phyloP scores from a whole-genome alignment of 2,113 vertebrate species.

The Manacus vitellinus region DNA sequence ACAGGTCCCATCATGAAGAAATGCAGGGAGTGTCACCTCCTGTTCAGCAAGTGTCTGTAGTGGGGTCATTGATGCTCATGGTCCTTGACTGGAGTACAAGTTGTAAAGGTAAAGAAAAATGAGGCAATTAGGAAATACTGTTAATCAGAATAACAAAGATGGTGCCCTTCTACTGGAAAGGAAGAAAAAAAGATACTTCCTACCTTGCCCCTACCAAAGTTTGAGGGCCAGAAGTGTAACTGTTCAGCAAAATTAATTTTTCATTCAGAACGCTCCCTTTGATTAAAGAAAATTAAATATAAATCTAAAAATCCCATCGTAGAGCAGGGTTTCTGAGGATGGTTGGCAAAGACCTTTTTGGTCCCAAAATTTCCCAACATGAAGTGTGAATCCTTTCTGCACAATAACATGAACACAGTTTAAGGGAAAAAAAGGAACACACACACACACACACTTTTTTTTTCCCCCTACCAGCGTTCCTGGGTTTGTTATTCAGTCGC shows the following conservation, averaged over 20 bases:
- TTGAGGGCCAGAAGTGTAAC: background rate
- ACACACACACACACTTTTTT: background rate
- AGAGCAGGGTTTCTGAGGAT: background rate
- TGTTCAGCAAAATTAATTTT: background rate
- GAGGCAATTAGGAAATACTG: background rate
- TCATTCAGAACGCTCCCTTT: background rate
- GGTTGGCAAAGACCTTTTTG: background rate
- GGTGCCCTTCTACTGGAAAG: background rate
- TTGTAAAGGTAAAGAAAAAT: background rate
- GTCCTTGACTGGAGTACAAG: background rate
- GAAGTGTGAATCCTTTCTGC: slow-evolving; percentile 29
- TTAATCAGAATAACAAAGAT: background rate
- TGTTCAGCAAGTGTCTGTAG: background rate
- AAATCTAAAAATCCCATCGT: background rate
- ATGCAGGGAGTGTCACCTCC: background rate
- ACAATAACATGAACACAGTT: slow-evolving; percentile 38
- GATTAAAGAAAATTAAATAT: background rate
- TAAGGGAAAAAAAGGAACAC: background rate
- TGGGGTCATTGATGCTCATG: background rate
- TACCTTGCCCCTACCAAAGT: background rate
- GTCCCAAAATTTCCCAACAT: slow-evolving; percentile 20
- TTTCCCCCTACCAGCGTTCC: slow-evolving; percentile 16
- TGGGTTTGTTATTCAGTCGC: slow-evolving; percentile 63
- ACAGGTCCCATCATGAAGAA: background rate
- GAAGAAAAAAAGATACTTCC: background rate